Conservation (phyloP, 2,797 vertebrate genomes). For the Peromyscus eremicus region DNA sequence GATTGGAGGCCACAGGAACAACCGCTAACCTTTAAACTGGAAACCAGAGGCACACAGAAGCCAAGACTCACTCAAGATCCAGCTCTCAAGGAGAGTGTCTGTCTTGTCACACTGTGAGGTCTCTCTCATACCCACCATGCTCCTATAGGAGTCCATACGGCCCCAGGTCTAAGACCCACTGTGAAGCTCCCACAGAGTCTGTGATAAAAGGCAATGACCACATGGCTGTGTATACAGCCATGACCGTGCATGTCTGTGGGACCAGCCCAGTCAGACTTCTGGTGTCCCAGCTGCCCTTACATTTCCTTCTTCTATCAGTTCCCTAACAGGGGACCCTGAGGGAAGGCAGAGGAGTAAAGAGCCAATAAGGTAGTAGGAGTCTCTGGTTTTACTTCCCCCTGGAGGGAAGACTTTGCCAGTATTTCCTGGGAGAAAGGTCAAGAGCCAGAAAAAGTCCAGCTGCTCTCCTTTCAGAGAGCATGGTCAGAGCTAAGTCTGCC, state of each 20-base stretch:
- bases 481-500: neutral
- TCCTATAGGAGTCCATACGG: no score
- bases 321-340: neutral
- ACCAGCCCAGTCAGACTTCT: neutral
- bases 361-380: neutral
- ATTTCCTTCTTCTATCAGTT: neutral
- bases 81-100: neutral
- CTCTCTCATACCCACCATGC: rapidly evolving
- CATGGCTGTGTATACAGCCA: rapidly evolving
- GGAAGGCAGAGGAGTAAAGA: neutral
- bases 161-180: neutral
- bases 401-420: neutral
- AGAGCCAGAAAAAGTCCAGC: neutral
- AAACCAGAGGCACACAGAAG: neutral
- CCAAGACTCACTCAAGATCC: neutral
- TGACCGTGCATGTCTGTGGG: rapidly evolving
- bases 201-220: neutral
- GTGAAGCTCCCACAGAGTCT: neutral
- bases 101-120: rapidly evolving
- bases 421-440: neutral
- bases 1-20: neutral
- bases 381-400: neutral
- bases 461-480: neutral
- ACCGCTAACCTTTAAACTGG: neutral
- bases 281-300: rapidly evolving